Conservation (phyloP, 2,113 vertebrate genomes). For the Zosterops borbonicus region DNA sequence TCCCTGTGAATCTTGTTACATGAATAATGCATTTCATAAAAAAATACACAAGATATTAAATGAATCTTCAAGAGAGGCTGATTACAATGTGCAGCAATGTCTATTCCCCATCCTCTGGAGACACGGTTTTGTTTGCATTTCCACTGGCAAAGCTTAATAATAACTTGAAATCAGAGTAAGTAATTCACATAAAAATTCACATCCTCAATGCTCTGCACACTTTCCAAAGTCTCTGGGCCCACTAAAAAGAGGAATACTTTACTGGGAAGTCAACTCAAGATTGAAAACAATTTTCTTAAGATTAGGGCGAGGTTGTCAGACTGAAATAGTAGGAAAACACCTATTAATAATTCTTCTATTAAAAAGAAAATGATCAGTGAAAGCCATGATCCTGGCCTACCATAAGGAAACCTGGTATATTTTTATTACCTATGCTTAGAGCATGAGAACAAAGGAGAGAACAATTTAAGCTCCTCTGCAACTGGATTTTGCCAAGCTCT, state of each 20-base stretch:
- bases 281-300: background rate
- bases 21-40: constrained; percentile 70
- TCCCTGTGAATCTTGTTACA: constrained; percentile 40
- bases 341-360: background rate
- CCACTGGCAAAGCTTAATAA: constrained; percentile 52
- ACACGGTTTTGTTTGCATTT: constrained; percentile 62
- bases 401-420: background rate
- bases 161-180: constrained; percentile 65
- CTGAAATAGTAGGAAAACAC: background rate
- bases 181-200: constrained; percentile 55
- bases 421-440: background rate
- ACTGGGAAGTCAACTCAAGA: constrained; percentile 10
- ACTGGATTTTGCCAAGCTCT: background rate
- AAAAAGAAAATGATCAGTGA: background rate
- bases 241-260: background rate
- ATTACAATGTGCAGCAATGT: constrained; percentile 35
- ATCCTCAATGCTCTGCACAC: background rate
- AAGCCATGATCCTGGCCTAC: background rate
- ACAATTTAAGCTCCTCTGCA: background rate
- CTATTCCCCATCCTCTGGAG: constrained; percentile 11
- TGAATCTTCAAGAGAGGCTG: constrained; percentile 50
- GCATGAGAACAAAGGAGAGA: background rate
- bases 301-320: background rate
- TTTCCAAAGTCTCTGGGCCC: constrained; percentile 12
- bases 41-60: constrained; percentile 57